A percentile compares a stretch with the other conserved stretches of the same genome.
Evolutionary conservation across 2,888 invertebrate species (phyloP).

Genomic region (Cheilosia vernalis): DNA sequence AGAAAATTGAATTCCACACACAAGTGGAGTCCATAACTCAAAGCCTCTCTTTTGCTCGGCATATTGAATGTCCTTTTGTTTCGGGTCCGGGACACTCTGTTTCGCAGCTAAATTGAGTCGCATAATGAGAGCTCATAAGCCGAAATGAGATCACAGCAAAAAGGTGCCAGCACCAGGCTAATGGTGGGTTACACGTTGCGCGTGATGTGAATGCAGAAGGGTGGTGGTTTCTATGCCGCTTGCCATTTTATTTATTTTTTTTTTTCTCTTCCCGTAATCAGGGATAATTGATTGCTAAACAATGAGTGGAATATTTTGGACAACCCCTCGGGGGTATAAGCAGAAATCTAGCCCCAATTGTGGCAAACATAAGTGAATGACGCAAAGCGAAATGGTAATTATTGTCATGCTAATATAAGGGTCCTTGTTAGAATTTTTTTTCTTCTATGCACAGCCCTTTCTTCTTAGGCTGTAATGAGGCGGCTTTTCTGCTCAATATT

Average conservation of each 20-base stretch:
- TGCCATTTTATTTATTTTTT: slow-evolving; percentile 51
- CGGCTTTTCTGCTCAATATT: slow-evolving; percentile 14
- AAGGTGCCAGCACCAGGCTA: slow-evolving; percentile 36
- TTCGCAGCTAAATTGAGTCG: slow-evolving; percentile 56
- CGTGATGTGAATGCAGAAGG: slow-evolving; percentile 65
- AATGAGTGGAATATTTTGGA: slow-evolving; percentile 51
- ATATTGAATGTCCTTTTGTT: slow-evolving; percentile 68
- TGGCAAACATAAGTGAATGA: slow-evolving; percentile 13
- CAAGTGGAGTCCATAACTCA: slow-evolving; percentile 69
- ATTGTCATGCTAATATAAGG: slow-evolving; percentile 60
- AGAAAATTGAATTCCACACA: slow-evolving; percentile 68
- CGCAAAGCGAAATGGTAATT: slow-evolving; percentile 6
- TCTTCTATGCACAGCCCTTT: slow-evolving; percentile 48
- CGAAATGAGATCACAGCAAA: slow-evolving; percentile 63
- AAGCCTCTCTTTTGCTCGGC: slow-evolving; percentile 47
- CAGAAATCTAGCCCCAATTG: slow-evolving; percentile 13
- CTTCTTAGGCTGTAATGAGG: slow-evolving; percentile 15
- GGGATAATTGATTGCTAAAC: slow-evolving; percentile 72
- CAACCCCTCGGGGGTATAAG: not conserved
- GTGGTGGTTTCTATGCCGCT: slow-evolving; percentile 15
- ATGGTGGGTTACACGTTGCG: slow-evolving; percentile 62
- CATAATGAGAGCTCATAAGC: slow-evolving; percentile 70
- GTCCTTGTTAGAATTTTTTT: slow-evolving; percentile 7
- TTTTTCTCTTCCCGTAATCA: slow-evolving; percentile 55
- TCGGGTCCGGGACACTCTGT: slow-evolving; percentile 33